Conservation (phyloP, 1,140 invertebrate species). For the Hyposmocoma kahamanoa region DNA sequence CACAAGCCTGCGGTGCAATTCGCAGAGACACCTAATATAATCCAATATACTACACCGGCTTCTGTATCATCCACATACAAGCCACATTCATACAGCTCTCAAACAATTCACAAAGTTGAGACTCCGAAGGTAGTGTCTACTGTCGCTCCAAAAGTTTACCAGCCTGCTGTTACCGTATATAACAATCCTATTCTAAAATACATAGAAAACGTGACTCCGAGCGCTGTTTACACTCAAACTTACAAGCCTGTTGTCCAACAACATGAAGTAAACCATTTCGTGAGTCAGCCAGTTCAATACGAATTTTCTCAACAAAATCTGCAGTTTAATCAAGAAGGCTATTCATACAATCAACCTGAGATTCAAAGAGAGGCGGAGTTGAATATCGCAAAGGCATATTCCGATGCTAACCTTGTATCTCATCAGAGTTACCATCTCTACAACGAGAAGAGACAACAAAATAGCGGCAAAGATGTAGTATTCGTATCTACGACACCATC, state of each 20-base stretch:
- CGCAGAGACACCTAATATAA: conserved; percentile 20
- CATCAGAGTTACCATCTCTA: conserved; percentile 54
- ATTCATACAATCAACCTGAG: conserved; percentile 51
- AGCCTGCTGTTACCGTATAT: conserved; percentile 50
- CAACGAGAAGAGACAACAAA: conserved; percentile 15
- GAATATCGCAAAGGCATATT: conserved; percentile 37
- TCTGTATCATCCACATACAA: conserved; percentile 27
- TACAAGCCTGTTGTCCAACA: conserved; percentile 35
- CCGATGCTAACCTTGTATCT: conserved; percentile 56
- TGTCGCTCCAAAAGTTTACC: conserved; percentile 33
- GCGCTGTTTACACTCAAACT: conserved; percentile 45
- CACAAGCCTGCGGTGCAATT: conserved; percentile 25
- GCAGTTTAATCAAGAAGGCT: conserved; percentile 33
- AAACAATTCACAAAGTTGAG: conserved; percentile 39
- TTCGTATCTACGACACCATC: conserved; percentile 57
- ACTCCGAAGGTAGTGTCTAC: conserved; percentile 39
- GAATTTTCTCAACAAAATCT: conserved; percentile 25
- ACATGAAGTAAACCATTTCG: conserved; percentile 32
- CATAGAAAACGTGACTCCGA: conserved; percentile 45
- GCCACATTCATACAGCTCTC: conserved; percentile 40
- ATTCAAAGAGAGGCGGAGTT: conserved; percentile 39
- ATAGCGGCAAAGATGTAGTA: conserved; percentile 35
- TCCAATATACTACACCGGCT: conserved; percentile 21
- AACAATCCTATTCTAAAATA: conserved; percentile 61
- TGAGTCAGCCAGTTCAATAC: conserved; percentile 31